Base-by-base conservation (phyloP, 2,797 vertebrate species). In the Periparus ater region DNA sequence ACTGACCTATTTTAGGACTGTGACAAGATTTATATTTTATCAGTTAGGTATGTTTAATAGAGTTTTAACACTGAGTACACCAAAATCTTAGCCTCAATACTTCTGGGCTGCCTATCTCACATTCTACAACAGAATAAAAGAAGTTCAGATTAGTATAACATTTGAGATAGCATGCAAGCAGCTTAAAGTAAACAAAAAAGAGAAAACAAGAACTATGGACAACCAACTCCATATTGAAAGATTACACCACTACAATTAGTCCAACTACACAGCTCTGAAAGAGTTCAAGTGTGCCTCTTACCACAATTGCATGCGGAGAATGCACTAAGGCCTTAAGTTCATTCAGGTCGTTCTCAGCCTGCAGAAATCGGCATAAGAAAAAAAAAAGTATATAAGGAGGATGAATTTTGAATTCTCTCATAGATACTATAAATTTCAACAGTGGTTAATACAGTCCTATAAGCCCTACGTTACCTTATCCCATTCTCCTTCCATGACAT, bases 401-500 rank as follows among this genome's bases (percentile, higher is more conserved):
- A 61, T 87, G 95, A 79, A 96, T 96, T 95, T 97, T 93, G 61
- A 96, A 85, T 92, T 81, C 63, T 91, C 96, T 94, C 83, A 89
- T 13, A 97, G 77, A 95, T 85, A 95, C 91, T 88, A 76, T 85
- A 95, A 96, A 95, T 95, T 96, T 95, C 97, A 95, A 97, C 96
- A 97, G 97, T 94, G 96, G 97, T 96, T 97, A 95, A 98, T 96
- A 97, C 96, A 97, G 97, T 95, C 97, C 96, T 97, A 93, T 90
- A 93, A 95, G 95, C 97, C 97, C 97, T 97, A 97, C 97, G 97
- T 98, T 98, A 99, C 99, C 99, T 99, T 99, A 98, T 99, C 99
- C 99, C 99, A 99, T 98, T 99, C 99, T 97, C 99, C 99, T 98
- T 99, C 99, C 99, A 99, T 99, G 97, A 99, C 99, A 98, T 99